Base-by-base conservation (phyloP, 2,113 vertebrate genomes). In the Xiphophorus hellerii region DNA sequence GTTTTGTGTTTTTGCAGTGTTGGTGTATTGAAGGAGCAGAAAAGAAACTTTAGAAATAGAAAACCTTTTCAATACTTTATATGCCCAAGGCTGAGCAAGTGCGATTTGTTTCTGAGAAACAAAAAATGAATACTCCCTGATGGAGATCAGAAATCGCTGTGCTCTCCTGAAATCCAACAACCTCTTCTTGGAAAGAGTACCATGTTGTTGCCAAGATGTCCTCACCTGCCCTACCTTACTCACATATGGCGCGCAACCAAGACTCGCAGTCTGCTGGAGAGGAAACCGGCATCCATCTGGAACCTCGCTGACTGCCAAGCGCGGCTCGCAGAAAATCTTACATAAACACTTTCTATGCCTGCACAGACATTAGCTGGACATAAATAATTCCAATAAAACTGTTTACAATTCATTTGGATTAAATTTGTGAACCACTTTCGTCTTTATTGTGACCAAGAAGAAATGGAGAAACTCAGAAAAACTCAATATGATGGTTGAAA, bases 181-280 rank as follows among this genome's bases (percentile, higher is more conserved):
- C 76, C 69, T 88, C 82, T 87, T 75, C 71, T 69, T 62, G 73
- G 77, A 82, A 62, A 54, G 71, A 72, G 68, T 76, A 69, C 79
- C 3, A 1, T 78, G 14, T 74, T 33, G 70, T 33, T 90, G 85
- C 84, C 83, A 80, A 80, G 84, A 62, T 88, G 87, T 89, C 90
- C 88, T 92, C 74, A 83, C 78, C 83, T 89, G 84, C 74, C 86
- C 78, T 80, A 83, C 70, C 85, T 86, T 71, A 87, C 81, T 87
- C 83, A 87, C 68, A 79, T 66, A 67, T 82, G 90, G 89, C 86
- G 51, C n/a, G 0, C 22, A 73, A 82, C 86, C 90, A 90, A 81
- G 31, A 66, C 74, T 65, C 74, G 81, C 87, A 83, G 87, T 75
- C 83, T 76, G 85, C 86, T 87, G 82, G 75, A 87, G 78, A 82